phyloP scores from a whole-genome alignment of 2,113 vertebrate species.

The Oceanodroma tethys region DNA sequence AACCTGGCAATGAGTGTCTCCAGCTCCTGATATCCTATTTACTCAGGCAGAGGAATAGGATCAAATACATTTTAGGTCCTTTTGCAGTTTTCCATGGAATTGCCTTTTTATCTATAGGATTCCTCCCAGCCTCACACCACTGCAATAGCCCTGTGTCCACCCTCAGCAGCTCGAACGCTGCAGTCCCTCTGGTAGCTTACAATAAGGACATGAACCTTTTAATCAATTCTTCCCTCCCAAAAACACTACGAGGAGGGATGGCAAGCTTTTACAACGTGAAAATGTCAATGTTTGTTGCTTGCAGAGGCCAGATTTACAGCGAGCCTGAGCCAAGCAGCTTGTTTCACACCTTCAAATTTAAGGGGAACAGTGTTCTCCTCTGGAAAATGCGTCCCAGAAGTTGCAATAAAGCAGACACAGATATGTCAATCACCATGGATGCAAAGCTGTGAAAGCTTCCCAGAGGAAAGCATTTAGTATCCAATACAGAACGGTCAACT shows the following conservation, averaged over 20 bases:
- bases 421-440: not conserved
- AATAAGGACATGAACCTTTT: not conserved
- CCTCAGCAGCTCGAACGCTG: not conserved
- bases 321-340: conserved; percentile 35
- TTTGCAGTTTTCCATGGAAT: not conserved
- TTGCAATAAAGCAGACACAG: conserved; percentile 13
- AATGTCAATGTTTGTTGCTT: conserved; percentile 18
- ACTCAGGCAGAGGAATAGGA: not conserved
- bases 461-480: not conserved
- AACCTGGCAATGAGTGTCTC: not conserved
- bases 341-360: conserved; percentile 43
- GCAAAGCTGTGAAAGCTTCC: not conserved
- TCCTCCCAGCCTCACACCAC: not conserved
- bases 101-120: not conserved
- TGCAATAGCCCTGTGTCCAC: not conserved
- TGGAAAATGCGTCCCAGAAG: not conserved
- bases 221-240: not conserved
- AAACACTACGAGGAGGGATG: not conserved
- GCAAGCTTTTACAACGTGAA: not conserved
- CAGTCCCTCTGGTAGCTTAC: not conserved
- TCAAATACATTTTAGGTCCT: not conserved
- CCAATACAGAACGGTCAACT: not conserved
- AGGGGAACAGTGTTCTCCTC: conserved; percentile 32
- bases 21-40: not conserved
- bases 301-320: conserved; percentile 32